phyloP scores from a whole-genome alignment of 1,140 invertebrate species.

The Brachionus calyciflorus region DNA sequence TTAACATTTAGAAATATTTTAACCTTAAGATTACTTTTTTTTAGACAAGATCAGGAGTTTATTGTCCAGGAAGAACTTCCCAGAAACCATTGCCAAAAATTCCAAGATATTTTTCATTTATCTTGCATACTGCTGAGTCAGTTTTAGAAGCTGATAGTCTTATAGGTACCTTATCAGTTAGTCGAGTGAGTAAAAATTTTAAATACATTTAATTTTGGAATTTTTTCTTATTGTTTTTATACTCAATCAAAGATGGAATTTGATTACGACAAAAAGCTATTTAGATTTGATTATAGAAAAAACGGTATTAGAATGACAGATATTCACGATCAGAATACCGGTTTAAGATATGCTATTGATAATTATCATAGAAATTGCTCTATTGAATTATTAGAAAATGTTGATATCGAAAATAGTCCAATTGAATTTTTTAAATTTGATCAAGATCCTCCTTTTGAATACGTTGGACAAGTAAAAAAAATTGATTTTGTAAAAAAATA shows the following conservation, averaged over 20 bases:
- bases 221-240: neutral
- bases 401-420: neutral
- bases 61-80: neutral
- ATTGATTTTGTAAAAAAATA: neutral
- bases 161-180: neutral
- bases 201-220: neutral
- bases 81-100: slow-evolving; percentile 27
- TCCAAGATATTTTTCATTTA: slow-evolving; percentile 8
- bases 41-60: neutral
- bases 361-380: slow-evolving; percentile 34
- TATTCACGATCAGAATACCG: slow-evolving; percentile 31
- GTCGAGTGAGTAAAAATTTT: neutral
- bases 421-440: slow-evolving; percentile 40
- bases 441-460: slow-evolving; percentile 24
- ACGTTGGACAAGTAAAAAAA: slow-evolving; percentile 36
- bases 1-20: too few relatives aligned
- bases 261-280: slow-evolving; percentile 42
- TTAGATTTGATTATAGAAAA: neutral
- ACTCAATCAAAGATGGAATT: slow-evolving; percentile 1
- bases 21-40: neutral
- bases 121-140: slow-evolving; percentile 18
- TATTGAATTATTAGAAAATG: neutral
- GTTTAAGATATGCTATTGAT: slow-evolving; percentile 5
- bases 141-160: neutral
- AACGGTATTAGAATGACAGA: slow-evolving; percentile 26